Conservation (phyloP, 2,797 vertebrate species). For the Thalassophryne amazonica region DNA sequence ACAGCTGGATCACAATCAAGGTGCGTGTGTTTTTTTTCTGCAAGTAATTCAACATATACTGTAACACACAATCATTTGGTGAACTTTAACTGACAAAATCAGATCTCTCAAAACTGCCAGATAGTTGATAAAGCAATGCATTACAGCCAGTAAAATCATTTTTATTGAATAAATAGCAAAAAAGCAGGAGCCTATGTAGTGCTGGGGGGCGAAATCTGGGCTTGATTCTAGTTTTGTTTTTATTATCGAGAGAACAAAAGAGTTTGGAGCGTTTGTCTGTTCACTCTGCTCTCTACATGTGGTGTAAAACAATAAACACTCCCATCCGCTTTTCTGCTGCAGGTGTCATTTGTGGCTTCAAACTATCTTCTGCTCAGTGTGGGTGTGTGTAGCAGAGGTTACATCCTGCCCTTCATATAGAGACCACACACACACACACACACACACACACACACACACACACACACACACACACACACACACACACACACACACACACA, state of each 20-base stretch:
- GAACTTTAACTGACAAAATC: too few relatives aligned
- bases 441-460: background rate
- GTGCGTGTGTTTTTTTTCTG: conserved; percentile 29
- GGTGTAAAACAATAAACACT: conserved; percentile 60
- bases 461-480: conserved; percentile 28
- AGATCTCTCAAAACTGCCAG: too few relatives aligned
- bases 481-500: conserved; percentile 30
- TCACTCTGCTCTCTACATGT: conserved; percentile 16
- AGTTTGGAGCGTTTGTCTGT: background rate
- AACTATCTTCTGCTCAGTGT: conserved; percentile 52
- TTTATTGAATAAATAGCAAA: background rate
- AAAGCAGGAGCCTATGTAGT: background rate
- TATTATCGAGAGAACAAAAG: background rate
- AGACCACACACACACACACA: conserved; percentile 43
- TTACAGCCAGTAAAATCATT: too few relatives aligned
- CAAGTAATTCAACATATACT: too few relatives aligned
- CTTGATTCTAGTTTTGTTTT: background rate
- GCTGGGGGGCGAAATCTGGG: background rate
- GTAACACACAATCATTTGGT: too few relatives aligned
- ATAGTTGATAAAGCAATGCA: too few relatives aligned
- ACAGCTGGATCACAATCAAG: conserved; percentile 15
- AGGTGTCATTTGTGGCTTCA: conserved; percentile 49
- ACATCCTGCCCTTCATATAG: conserved; percentile 67
- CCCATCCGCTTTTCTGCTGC: conserved; percentile 48
- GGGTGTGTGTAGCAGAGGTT: conserved; percentile 45